Percentiles rank a stretch among this genome's conserved stretches.
Conservation (phyloP, 1,140 invertebrate genomes). For the Pomacea maculata region DNA sequence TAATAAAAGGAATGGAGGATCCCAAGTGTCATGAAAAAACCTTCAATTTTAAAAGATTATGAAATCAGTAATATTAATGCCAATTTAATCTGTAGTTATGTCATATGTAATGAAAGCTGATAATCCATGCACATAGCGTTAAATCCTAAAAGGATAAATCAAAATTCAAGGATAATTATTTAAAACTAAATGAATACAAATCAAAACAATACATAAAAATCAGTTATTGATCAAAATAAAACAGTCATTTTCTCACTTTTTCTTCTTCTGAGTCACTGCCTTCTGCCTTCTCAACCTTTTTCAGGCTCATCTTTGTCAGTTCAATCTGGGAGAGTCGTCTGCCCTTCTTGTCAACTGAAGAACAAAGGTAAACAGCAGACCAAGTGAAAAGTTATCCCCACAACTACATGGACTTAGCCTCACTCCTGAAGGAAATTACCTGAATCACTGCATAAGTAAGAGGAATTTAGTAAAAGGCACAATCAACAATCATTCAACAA, state of each 20-base stretch:
- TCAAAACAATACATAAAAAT: background rate
- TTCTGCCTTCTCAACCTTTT: slow-evolving; percentile 85
- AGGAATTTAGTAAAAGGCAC: no score
- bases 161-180: no score
- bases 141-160: no score
- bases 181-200: background rate
- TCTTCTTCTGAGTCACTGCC: slow-evolving; percentile 59
- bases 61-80: no score
- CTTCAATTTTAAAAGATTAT: no score
- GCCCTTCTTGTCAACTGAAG: slow-evolving; percentile 55
- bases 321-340: slow-evolving; percentile 59
- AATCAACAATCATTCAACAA: no score
- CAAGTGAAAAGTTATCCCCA: background rate
- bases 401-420: background rate
- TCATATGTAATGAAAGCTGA: no score
- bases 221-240: background rate
- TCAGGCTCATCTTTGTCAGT: slow-evolving; percentile 70
- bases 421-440: background rate
- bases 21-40: no score
- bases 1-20: no score
- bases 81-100: no score
- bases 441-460: no score
- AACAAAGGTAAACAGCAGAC: slow-evolving; percentile 5
- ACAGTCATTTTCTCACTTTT: slow-evolving; percentile 36
- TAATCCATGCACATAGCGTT: no score